Evolutionary conservation across 2,888 invertebrate genomes (phyloP).

Genomic region (Acanthoscelides obtectus): DNA sequence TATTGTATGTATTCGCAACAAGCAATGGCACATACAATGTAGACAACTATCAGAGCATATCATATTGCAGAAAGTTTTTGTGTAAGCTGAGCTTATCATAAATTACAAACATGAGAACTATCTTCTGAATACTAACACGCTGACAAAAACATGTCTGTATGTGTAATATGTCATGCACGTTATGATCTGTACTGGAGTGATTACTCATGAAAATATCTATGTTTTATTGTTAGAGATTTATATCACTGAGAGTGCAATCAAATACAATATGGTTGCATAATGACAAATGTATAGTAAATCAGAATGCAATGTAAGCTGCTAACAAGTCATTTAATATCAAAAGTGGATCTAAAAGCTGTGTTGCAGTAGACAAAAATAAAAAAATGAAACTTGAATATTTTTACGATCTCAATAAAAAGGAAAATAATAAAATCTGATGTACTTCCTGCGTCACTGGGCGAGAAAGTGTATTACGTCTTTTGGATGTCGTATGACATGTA

Average conservation of each 20-base stretch:
- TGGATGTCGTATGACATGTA: too few species aligned
- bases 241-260: background rate
- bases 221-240: background rate
- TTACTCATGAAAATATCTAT: background rate
- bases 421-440: too few species aligned
- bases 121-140: background rate
- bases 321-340: too few species aligned
- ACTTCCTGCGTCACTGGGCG: too few species aligned
- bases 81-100: background rate
- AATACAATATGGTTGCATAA: background rate
- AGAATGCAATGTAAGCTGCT: background rate
- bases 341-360: too few species aligned
- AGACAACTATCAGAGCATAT: background rate
- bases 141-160: background rate
- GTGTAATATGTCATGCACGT: background rate
- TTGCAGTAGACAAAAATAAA: too few species aligned
- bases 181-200: background rate
- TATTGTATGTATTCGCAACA: background rate
- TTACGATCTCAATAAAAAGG: too few species aligned
- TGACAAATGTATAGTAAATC: background rate
- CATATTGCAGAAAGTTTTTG: background rate
- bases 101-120: background rate
- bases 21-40: background rate
- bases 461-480: too few species aligned
- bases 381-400: too few species aligned